These are phyloP conservation scores for Enteromius anoplus DNA, from an alignment of 2,797 vertebrate genomes.

Conservation along the genomic window DNA sequence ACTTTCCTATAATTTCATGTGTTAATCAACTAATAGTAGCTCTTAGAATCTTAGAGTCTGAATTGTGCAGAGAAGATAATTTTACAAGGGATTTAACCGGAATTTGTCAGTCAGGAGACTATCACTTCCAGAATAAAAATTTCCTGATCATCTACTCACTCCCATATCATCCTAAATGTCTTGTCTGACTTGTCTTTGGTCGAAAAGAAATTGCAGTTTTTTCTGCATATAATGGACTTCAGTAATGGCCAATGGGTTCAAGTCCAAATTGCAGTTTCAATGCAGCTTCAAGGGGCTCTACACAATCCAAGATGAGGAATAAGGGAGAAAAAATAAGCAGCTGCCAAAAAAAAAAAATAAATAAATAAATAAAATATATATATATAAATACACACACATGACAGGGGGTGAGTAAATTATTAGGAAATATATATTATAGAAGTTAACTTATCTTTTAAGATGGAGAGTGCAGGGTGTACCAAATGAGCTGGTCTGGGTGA, in stretches of 20 bases:
- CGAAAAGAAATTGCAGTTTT: too few species aligned
- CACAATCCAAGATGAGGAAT: too few species aligned
- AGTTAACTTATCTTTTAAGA: neutral
- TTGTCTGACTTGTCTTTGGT: neutral
- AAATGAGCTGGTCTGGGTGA: too few species aligned
- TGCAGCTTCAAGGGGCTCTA: too few species aligned
- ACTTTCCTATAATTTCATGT: neutral
- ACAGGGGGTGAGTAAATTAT: too few species aligned
- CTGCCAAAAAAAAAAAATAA: too few species aligned
- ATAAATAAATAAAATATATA: too few species aligned
- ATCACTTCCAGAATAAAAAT: neutral
- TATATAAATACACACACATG: too few species aligned
- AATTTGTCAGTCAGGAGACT: neutral
- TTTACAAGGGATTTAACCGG: neutral
- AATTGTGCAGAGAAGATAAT: neutral
- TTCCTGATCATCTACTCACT: neutral
- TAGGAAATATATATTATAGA: too few species aligned
- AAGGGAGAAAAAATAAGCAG: too few species aligned
- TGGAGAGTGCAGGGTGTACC: slow-evolving; percentile 24
- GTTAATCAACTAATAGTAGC: neutral
- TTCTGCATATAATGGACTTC: too few species aligned
- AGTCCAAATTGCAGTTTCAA: too few species aligned
- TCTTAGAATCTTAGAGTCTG: neutral
- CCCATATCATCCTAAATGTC: neutral
- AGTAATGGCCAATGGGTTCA: neutral